Evolutionary conservation across 2,888 invertebrate genomes (phyloP).

Genomic region (Ophioninae sp.): DNA sequence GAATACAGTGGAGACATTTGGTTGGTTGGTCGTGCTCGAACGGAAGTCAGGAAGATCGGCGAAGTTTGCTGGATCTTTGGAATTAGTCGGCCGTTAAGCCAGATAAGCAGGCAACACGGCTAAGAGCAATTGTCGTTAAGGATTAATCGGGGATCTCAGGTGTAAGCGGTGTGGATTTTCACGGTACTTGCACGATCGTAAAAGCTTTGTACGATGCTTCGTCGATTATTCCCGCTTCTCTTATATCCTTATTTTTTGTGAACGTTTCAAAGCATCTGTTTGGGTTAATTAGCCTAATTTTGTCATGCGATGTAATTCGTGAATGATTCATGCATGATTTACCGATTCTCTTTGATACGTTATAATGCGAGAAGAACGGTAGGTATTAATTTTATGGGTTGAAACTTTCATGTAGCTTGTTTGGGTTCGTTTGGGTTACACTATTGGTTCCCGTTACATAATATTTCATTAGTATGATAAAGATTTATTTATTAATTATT

Average conservation of each 20-base stretch:
- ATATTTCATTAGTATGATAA: too few species aligned
- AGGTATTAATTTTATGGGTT: too few species aligned
- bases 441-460: too few species aligned
- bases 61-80: slow-evolving; percentile 78
- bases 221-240: not conserved
- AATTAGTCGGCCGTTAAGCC: slow-evolving; percentile 80
- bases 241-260: not conserved
- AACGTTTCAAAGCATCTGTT: not conserved
- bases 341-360: too few species aligned
- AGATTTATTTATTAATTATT: too few species aligned
- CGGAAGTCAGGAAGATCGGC: slow-evolving; percentile 63
- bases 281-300: not conserved
- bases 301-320: too few species aligned
- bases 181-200: slow-evolving; percentile 14
- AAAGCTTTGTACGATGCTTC: not conserved
- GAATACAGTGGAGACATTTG: not conserved
- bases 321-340: too few species aligned
- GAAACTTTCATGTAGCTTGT: too few species aligned
- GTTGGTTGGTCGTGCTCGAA: slow-evolving; percentile 57
- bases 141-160: slow-evolving; percentile 67
- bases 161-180: slow-evolving; percentile 23
- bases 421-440: too few species aligned
- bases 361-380: too few species aligned
- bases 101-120: slow-evolving; percentile 79
- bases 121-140: slow-evolving; percentile 76